A percentile compares a stretch with the other conserved stretches of the same genome.
Conservation (phyloP, 64 coral and sea anemone species). For the Montipora foliosa region DNA sequence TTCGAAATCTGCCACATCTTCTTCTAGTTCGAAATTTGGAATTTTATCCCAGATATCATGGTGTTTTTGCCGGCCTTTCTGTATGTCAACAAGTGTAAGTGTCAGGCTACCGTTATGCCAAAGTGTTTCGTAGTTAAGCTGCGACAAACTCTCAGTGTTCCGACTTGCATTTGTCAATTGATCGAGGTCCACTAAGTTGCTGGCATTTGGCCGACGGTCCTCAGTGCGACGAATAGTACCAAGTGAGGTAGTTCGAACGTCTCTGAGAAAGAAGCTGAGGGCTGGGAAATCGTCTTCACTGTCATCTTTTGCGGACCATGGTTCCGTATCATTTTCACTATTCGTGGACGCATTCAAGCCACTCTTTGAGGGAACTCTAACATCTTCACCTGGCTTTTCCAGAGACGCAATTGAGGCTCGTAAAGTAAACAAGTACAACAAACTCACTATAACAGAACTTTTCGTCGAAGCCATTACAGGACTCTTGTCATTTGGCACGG, state of each 20-base stretch:
- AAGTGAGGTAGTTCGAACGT: slow-evolving; percentile 43
- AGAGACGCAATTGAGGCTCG: neutral
- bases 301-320: no score
- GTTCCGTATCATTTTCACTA: no score
- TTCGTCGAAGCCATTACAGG: neutral
- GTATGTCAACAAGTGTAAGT: slow-evolving; percentile 38
- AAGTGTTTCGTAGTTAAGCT: slow-evolving; percentile 75
- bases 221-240: neutral
- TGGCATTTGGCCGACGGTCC: neutral
- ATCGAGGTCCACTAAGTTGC: slow-evolving; percentile 2
- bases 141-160: neutral
- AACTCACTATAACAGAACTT: neutral
- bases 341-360: neutral
- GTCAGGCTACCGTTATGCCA: slow-evolving; percentile 69
- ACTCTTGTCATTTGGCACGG: neutral
- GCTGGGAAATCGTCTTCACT: slow-evolving; percentile 13
- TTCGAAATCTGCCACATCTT: neutral
- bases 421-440: neutral
- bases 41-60: slow-evolving; percentile 8
- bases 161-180: neutral
- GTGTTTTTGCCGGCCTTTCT: neutral
- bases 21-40: slow-evolving; percentile 5
- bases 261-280: slow-evolving; percentile 29
- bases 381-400: neutral
- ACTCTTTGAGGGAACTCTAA: neutral